Conservation (phyloP, 2,888 invertebrate genomes). For the Chouioia cunea region DNA sequence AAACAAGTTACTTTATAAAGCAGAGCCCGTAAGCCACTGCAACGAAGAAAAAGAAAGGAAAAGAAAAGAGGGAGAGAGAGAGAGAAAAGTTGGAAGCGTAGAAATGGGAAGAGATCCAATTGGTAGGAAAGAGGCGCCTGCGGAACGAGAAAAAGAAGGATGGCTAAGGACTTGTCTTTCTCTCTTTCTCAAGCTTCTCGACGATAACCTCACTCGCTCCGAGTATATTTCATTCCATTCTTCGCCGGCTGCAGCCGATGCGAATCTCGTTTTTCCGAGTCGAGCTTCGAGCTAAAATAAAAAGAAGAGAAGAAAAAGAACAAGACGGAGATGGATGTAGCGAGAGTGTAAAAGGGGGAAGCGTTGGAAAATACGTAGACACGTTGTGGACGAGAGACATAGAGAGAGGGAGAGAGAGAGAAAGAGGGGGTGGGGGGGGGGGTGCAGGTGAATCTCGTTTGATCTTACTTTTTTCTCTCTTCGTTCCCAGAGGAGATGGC, state of each 20-base stretch:
- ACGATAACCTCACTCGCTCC: slow-evolving; percentile 47
- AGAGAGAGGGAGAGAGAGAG: slow-evolving; percentile 34
- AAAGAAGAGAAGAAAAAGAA: slow-evolving; percentile 32
- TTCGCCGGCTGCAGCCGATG: slow-evolving; percentile 43
- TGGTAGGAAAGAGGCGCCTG: slow-evolving; percentile 38
- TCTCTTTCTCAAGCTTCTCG: slow-evolving; percentile 46
- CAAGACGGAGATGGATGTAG: slow-evolving; percentile 38
- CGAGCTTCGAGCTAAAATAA: slow-evolving; percentile 37
- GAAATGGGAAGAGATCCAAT: slow-evolving; percentile 44
- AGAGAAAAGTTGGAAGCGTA: slow-evolving; percentile 23
- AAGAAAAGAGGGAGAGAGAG: slow-evolving; percentile 11
- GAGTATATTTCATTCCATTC: slow-evolving; percentile 51
- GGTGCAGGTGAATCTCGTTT: slow-evolving; percentile 66
- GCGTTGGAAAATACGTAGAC: slow-evolving; percentile 32
- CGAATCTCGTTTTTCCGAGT: slow-evolving; percentile 51
- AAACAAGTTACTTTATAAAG: slow-evolving; percentile 43
- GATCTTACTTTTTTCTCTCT: too few relatives aligned
- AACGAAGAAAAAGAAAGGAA: slow-evolving; percentile 21
- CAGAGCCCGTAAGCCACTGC: not conserved
- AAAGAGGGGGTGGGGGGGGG: slow-evolving; percentile 48
- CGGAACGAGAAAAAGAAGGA: slow-evolving; percentile 35
- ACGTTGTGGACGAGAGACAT: slow-evolving; percentile 19
- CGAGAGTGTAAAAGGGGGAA: slow-evolving; percentile 6
- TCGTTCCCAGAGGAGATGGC: too few relatives aligned
- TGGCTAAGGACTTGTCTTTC: slow-evolving; percentile 33